Conservation (phyloP, 2,888 invertebrate genomes). For the Autographa pulchrina region DNA sequence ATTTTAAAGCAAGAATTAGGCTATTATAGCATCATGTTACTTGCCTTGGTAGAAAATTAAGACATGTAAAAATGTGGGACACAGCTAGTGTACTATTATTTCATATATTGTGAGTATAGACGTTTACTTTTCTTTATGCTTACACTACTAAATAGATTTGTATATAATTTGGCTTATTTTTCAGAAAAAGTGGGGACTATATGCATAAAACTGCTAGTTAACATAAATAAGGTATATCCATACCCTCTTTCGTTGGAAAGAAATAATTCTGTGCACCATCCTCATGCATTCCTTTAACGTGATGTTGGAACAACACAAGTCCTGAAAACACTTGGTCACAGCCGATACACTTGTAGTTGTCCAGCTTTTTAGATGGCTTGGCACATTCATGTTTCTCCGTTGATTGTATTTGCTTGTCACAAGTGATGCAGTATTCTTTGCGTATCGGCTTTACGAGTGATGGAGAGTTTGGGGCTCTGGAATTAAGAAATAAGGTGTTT, state of each 20-base stretch:
- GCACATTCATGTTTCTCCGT: constrained; percentile 37
- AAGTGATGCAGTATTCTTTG: constrained; percentile 65
- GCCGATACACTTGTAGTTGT: constrained; percentile 64
- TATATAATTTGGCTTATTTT: no score
- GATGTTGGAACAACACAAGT: constrained; percentile 68
- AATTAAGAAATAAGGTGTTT: constrained; percentile 36
- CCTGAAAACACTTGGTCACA: constrained; percentile 66
- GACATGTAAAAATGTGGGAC: no score
- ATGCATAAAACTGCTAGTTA: no score
- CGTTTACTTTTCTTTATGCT: no score
- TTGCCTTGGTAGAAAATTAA: no score
- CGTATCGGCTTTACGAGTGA: constrained; percentile 69
- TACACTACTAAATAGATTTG: no score
- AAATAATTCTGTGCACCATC: constrained; percentile 69
- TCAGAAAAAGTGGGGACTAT: no score
- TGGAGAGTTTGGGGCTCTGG: constrained; percentile 64
- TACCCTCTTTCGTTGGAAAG: constrained; percentile 63
- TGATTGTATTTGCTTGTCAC: constrained; percentile 52
- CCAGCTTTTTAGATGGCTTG: neutral
- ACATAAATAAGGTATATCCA: neutral
- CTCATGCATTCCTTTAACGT: constrained; percentile 68
- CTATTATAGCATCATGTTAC: no score
- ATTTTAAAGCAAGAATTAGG: no score
- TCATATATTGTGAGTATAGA: no score
- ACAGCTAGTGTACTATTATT: no score